Base-by-base conservation (phyloP, 2,888 invertebrate species). In the Tetramorium bicarinatum region DNA sequence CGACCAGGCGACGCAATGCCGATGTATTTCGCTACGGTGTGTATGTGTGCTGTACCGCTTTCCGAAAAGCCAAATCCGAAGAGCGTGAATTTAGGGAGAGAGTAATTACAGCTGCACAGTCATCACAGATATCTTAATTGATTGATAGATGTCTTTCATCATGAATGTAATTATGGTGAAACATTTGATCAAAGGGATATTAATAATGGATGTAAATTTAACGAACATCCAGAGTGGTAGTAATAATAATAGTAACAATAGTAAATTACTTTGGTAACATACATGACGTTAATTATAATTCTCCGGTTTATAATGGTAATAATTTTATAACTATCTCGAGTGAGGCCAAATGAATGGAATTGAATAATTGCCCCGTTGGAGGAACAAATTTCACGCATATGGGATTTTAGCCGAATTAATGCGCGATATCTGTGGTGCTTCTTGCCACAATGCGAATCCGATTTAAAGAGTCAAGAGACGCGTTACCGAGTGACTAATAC, bases 51-150 rank as follows among this genome's bases (percentile, higher is more conserved):
- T 13, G 59, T n/a, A 18, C 38, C n/a, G 38, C 52, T 64, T 25
- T 44, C 64, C 69, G 34, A 44, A 69, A 79, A 71, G 59, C 79
- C 71, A 44, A 71, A 79, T 71, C 59, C 59, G n/a, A 54, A 29
- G 54, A 77, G 77, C 77, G 71, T 79, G 71, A 71, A 79, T 79
- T 79, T 47, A 29, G 47, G 56, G 29, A 47, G 47, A 59, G 59
- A 69, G 71, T 79, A 71, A 71, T 79, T 59, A 47, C 59, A 25
- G 47, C 47, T 15, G 21, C 15, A 13, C 18, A n/a, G 44, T 47
- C 79, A 1, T 34, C 29, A 4, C 29, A 34, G 29, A 13, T 54
- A 64, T 52, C 76, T 76, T 76, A 76, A 76, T 76, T 75, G 44
- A 75, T 61, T 74, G 41, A 64, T 64, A 41, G 38, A 52, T 64